Evolutionary conservation across 1,140 invertebrate genomes (phyloP), one percentile per base, ranked within the genome.

Genomic region (Zaprionus capensis): DNA sequence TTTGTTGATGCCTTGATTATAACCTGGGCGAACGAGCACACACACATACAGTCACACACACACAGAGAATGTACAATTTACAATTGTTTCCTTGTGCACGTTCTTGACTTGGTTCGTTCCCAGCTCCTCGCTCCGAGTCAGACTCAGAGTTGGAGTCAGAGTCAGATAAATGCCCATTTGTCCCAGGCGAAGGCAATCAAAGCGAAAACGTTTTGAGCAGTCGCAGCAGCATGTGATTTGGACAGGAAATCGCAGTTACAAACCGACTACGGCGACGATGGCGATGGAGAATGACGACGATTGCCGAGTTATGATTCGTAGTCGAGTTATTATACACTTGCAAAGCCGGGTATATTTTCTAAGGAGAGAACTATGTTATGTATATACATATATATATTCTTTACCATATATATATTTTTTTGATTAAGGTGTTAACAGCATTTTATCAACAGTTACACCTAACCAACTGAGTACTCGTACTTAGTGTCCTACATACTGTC

Each of bases 211-310:
- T 44, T 58, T 71, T 77, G 78, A 67, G 22, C 20, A 73, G 56
- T 84, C 55, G 49, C 71, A 71, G 67, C 56, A 51, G 46, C 69
- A 73, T 82, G 66, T 87, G 84, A 90, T 87, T 87, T 87, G 78
- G 84, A 84, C 84, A 88, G 84, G 85, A 88, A 88, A 88, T 84
- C 81, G 78, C 71, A 87, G 46, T 49, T 62, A 71, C 68, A 75
- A 63, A 76, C 44, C 28, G 38, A 62, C 31, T 59, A 46, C 41
- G 41, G 41, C 41, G n/a, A 46, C 41, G 36, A 38, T 15, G 36
- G 14, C 36, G 36, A 38, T 15, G 36, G 14, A 11, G 34, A 36
- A 38, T 15, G 14, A 38, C 36, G 36, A 38, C 36, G 36, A 38
- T 38, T 15, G 36, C 36, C 36, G 41, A 46, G 41, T 46, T 46